Evolutionary conservation across 2,797 vertebrate species (phyloP).

Genomic region (Acrossocheilus fasciatus): DNA sequence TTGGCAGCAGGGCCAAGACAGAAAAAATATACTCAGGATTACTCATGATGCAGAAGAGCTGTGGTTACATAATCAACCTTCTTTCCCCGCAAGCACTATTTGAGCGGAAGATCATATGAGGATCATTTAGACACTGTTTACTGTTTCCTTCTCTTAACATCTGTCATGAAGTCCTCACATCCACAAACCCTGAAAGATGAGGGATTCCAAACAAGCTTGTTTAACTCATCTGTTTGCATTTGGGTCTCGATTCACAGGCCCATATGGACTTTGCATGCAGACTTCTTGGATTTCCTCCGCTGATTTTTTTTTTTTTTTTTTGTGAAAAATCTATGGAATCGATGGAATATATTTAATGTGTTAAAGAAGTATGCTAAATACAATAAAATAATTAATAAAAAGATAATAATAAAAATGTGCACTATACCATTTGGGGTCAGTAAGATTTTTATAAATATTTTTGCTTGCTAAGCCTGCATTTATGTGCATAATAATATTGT

Average conservation of each 20-base stretch:
- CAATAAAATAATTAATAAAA: not conserved
- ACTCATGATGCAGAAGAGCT: conserved; percentile 21
- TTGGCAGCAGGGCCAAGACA: conserved; percentile 29
- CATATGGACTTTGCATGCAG: not conserved
- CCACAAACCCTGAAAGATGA: conserved; percentile 13
- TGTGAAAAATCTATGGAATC: too few species aligned
- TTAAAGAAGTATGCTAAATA: not conserved
- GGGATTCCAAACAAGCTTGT: conserved; percentile 7
- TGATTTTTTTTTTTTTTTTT: not conserved
- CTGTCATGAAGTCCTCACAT: conserved; percentile 20
- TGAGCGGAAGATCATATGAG: conserved; percentile 19
- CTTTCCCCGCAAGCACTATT: conserved; percentile 20
- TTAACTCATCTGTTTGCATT: conserved; percentile 18
- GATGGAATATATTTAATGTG: not conserved
- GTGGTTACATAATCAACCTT: conserved; percentile 39
- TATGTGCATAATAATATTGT: not conserved
- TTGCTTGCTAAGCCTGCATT: not conserved
- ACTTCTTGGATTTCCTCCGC: not conserved
- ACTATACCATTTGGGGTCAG: not conserved
- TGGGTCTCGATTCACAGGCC: not conserved
- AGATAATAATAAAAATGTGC: not conserved
- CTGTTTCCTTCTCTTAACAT: conserved; percentile 39
- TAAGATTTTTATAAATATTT: not conserved
- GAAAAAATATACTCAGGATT: conserved; percentile 23
- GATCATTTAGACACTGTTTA: conserved; percentile 40